Conservation (phyloP, 2,113 vertebrate genomes). For the Crotalus horridus region DNA sequence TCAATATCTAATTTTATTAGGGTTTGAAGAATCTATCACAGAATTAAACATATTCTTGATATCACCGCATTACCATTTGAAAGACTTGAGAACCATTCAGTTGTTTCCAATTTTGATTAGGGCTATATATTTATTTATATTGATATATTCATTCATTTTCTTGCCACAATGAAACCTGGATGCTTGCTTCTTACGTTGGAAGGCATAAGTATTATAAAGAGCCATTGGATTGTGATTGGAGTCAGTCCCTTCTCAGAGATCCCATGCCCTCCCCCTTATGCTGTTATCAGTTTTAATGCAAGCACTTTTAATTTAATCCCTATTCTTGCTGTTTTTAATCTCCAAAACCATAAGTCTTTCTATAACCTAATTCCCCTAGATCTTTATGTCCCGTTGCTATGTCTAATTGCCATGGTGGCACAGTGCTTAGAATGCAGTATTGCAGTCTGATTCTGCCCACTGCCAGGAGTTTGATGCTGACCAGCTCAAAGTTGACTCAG, state of each 20-base stretch:
- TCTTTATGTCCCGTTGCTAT: neutral
- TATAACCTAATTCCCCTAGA: neutral
- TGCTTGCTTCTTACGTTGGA: conserved; percentile 3
- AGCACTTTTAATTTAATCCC: neutral
- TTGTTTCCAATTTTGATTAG: neutral
- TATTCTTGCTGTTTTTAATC: neutral
- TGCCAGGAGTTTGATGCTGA: neutral
- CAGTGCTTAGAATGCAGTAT: neutral
- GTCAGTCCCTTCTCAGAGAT: neutral
- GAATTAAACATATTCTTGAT: neutral
- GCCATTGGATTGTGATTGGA: neutral
- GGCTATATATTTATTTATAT: no score
- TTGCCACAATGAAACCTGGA: neutral
- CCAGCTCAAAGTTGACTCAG: neutral
- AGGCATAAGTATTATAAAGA: conserved; percentile 11
- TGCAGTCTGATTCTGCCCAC: neutral
- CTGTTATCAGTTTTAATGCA: neutral
- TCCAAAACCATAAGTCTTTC: neutral
- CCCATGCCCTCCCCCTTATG: neutral
- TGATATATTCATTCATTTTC: neutral
- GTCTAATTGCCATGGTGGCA: neutral
- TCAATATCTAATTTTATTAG: neutral
- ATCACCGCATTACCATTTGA: neutral
- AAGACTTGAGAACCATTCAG: neutral
- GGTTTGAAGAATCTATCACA: neutral